Evolutionary conservation across 2,113 vertebrate species (phyloP).

Genomic region (Colinus virginianus): DNA sequence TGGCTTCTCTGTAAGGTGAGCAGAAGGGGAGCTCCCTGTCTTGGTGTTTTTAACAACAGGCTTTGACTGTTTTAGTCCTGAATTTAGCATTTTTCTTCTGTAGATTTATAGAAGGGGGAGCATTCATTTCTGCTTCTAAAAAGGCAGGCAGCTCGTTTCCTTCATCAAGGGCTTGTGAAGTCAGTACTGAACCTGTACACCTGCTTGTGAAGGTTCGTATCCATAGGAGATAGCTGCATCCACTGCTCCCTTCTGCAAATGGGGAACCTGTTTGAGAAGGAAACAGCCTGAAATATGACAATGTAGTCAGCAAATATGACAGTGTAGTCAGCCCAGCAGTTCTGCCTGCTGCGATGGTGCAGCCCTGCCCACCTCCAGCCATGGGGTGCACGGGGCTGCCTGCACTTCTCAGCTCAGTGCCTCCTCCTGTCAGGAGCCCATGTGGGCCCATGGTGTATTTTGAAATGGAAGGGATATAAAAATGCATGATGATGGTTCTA

Average conservation of each 20-base stretch:
- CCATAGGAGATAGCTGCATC: fast-evolving
- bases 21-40: neutral
- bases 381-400: fast-evolving
- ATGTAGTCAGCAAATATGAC: neutral
- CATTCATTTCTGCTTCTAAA: neutral
- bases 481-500: neutral
- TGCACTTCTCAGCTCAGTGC: neutral
- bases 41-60: neutral
- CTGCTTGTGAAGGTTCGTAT: neutral
- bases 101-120: neutral
- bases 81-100: neutral
- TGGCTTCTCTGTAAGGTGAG: neutral
- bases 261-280: neutral
- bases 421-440: neutral
- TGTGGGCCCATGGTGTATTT: neutral
- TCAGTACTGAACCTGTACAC: neutral
- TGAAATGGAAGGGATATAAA: neutral
- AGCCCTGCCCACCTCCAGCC: neutral
- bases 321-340: neutral
- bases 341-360: too few species aligned
- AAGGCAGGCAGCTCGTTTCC: neutral
- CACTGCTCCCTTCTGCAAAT: neutral
- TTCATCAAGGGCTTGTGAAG: neutral
- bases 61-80: neutral
- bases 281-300: neutral